Evolutionary conservation across 1,140 invertebrate species (phyloP).

Genomic region (Aphis gossypii): DNA sequence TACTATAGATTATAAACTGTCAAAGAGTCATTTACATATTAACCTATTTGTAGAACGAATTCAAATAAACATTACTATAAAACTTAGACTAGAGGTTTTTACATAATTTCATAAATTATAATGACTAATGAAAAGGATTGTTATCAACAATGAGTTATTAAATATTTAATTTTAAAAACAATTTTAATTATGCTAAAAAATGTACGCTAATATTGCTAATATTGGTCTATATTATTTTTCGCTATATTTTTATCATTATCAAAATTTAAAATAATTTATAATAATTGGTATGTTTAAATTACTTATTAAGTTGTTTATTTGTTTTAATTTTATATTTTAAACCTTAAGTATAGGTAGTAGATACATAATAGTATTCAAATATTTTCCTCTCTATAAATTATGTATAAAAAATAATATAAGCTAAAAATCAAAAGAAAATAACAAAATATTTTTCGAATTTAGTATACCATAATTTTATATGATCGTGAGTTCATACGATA

Average conservation of each 20-base stretch:
- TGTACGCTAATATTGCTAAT: no score
- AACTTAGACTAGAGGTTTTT: background rate
- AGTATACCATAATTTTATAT: no score
- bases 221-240: background rate
- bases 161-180: background rate
- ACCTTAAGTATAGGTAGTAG: no score
- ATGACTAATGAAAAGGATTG: background rate
- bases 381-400: background rate
- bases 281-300: background rate
- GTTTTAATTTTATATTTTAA: no score
- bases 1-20: background rate
- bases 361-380: background rate
- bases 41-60: background rate
- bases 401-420: background rate
- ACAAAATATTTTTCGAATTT: no score
- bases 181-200: slow-evolving; percentile 4
- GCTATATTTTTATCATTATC: background rate
- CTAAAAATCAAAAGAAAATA: no score
- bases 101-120: background rate
- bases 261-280: background rate
- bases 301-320: background rate
- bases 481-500: no score
- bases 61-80: background rate
- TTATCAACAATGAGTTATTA: background rate
- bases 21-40: background rate